Evolutionary conservation across 2,888 invertebrate species (phyloP).

Genomic region (Drosophila atripex): DNA sequence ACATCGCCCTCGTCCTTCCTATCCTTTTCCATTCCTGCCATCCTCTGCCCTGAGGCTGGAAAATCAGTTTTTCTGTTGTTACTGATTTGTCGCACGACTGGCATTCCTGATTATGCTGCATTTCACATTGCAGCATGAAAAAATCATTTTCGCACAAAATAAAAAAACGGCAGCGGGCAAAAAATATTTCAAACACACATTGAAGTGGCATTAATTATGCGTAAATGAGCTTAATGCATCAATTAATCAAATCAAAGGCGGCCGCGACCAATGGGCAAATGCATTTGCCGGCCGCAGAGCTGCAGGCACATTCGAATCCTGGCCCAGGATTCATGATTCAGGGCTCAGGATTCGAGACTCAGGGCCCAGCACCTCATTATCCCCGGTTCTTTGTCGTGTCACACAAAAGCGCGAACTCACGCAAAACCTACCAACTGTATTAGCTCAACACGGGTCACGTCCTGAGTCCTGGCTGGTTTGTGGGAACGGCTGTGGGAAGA

Average conservation of each 20-base stretch:
- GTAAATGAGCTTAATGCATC: slow-evolving; percentile 78
- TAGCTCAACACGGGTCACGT: slow-evolving; percentile 26
- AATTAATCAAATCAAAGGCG: slow-evolving; percentile 77
- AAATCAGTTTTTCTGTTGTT: slow-evolving; percentile 46
- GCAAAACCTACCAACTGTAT: slow-evolving; percentile 21
- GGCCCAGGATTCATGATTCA: slow-evolving; percentile 7
- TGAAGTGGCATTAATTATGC: slow-evolving; percentile 74
- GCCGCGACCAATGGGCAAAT: slow-evolving; percentile 38
- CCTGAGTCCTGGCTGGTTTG: slow-evolving; percentile 8
- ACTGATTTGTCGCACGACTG: slow-evolving; percentile 74
- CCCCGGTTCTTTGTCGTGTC: slow-evolving; percentile 61
- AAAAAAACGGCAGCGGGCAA: slow-evolving; percentile 6
- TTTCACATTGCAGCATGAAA: slow-evolving; percentile 36
- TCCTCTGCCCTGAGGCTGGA: slow-evolving; percentile 31
- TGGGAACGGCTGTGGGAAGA: neutral
- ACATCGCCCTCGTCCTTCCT: neutral
- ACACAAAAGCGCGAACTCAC: slow-evolving; percentile 72
- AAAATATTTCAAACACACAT: slow-evolving; percentile 54
- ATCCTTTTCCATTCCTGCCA: neutral
- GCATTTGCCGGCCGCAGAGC: slow-evolving; percentile 11
- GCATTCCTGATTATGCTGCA: slow-evolving; percentile 72
- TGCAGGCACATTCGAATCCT: slow-evolving; percentile 1
- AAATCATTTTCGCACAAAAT: slow-evolving; percentile 24
- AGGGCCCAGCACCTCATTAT: slow-evolving; percentile 2
- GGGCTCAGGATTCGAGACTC: slow-evolving; percentile 9